Evolutionary conservation across 2,797 vertebrate species (phyloP).

Genomic region (Thamnophis elegans): DNA sequence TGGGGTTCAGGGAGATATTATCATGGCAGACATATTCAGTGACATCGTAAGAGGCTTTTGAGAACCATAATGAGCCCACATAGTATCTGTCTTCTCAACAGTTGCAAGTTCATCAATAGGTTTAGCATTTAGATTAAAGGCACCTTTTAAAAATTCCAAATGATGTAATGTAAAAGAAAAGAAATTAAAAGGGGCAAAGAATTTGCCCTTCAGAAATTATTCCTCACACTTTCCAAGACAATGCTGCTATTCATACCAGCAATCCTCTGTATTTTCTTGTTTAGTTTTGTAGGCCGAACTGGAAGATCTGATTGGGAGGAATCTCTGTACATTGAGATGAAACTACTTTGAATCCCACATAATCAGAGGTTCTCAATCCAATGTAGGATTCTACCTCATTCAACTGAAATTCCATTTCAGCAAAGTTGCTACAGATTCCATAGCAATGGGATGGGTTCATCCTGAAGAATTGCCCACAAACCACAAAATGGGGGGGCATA

Average conservation of each 20-base stretch:
- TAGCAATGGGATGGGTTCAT: background rate
- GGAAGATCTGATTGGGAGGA: background rate
- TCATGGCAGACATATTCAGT: background rate
- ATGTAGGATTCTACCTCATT: background rate
- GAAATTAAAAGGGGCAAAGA: background rate
- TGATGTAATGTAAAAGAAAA: background rate
- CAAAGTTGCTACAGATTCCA: background rate
- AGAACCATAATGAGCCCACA: background rate
- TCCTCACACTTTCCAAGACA: background rate
- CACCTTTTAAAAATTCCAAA: background rate
- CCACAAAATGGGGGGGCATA: too few species aligned
- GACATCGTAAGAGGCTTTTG: background rate
- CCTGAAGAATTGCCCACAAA: background rate
- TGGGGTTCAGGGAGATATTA: background rate
- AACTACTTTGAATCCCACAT: background rate
- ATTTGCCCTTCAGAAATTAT: background rate
- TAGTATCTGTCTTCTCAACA: background rate
- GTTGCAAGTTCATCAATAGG: background rate
- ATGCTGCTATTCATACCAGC: background rate
- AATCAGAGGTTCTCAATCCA: background rate
- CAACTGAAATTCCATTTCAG: background rate
- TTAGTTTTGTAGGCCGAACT: background rate
- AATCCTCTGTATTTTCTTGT: background rate
- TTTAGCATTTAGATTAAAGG: background rate
- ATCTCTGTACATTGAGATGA: background rate